These are phyloP conservation scores for Xanthostigma xanthostigma DNA, from an alignment of 2,888 invertebrate species.

Conservation along the genomic window DNA sequence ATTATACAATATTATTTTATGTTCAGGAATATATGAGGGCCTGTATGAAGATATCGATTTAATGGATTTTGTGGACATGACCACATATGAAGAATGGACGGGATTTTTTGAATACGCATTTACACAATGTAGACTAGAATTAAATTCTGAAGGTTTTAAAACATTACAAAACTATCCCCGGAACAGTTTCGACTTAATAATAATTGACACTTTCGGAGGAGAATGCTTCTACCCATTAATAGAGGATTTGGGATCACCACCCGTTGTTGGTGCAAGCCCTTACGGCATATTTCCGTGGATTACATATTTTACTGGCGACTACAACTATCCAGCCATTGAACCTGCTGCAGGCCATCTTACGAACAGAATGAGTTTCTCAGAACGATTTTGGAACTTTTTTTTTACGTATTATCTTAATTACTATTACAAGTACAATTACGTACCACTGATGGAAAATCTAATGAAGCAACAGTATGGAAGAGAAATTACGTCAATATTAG, in stretches of 20 bases:
- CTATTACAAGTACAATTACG: no score
- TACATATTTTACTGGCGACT: not conserved
- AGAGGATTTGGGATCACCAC: not conserved
- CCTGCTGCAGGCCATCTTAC: not conserved
- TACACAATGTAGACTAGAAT: not conserved
- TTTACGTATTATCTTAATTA: not conserved
- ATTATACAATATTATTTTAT: no score
- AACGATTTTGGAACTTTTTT: conserved; percentile 1
- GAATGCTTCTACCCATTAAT: conserved; percentile 2
- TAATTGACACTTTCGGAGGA: not conserved
- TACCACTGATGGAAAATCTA: no score
- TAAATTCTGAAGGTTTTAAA: not conserved
- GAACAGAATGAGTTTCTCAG: conserved; percentile 1
- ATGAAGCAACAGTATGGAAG: not conserved
- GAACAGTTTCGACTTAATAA: no score
- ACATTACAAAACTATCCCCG: no score
- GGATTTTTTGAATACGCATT: not conserved
- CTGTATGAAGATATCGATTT: no score
- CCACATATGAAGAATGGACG: no score
- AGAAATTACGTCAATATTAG: conserved; percentile 7
- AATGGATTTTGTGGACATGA: no score
- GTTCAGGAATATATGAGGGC: no score
- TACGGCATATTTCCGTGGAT: not conserved
- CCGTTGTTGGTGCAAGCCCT: not conserved
- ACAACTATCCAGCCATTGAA: not conserved